A percentile compares a stretch with the other conserved stretches of the same genome.
Conservation (phyloP, 2,888 invertebrate genomes). For the Andrena fulva region DNA sequence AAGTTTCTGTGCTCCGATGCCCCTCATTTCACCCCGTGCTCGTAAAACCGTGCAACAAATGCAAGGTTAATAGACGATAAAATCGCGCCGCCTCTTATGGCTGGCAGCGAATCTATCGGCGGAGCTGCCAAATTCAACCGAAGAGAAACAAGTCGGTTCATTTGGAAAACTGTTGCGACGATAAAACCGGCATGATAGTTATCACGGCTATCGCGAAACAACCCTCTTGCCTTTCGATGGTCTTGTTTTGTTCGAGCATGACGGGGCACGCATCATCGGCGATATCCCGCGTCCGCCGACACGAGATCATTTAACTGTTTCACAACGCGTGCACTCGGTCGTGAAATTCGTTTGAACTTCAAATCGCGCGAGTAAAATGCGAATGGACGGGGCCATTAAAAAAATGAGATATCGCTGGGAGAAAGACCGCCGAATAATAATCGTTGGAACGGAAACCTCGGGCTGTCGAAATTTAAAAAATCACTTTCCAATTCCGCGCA, state of each 20-base stretch:
- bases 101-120: neutral
- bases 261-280: conserved; percentile 1
- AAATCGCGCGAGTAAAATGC: conserved; percentile 18
- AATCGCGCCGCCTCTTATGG: too few relatives aligned
- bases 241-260: conserved; percentile 17
- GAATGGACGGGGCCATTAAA: conserved; percentile 13
- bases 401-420: neutral
- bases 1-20: too few relatives aligned
- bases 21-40: too few relatives aligned
- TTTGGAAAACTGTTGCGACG: neutral
- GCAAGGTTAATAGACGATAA: neutral
- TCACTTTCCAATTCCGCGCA: neutral
- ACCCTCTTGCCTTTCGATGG: conserved; percentile 20
- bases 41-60: neutral
- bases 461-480: neutral
- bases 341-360: conserved; percentile 35
- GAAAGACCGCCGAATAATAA: neutral
- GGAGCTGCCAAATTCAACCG: neutral
- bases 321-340: neutral
- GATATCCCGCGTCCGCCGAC: neutral
- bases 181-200: conserved; percentile 19
- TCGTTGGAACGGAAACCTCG: neutral
- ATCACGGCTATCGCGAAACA: conserved; percentile 15
- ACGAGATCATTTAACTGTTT: neutral
- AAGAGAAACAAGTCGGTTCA: neutral